Conservation (phyloP, 92 coral and sea anemone species). For the Pocillopora grandis region DNA sequence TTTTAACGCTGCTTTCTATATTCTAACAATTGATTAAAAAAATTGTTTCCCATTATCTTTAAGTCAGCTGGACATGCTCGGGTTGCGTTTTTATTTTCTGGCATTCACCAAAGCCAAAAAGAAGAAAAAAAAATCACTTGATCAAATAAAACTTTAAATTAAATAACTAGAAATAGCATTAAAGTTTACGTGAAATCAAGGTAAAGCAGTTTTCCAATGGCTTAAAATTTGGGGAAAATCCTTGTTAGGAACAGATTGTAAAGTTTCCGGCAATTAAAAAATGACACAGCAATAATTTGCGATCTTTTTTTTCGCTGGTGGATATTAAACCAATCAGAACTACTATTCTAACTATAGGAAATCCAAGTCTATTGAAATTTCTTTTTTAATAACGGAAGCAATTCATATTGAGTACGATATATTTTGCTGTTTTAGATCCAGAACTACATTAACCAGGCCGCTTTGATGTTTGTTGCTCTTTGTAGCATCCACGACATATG, state of each 20-base stretch:
- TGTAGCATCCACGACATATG: too few species aligned
- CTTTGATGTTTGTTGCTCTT: neutral
- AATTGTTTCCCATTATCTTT: too few species aligned
- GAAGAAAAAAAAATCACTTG: too few species aligned
- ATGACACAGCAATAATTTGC: constrained; percentile 28
- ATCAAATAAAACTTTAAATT: neutral
- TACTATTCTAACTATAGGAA: constrained; percentile 25
- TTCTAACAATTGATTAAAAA: too few species aligned
- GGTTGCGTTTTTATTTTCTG: too few species aligned
- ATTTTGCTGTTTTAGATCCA: constrained; percentile 14
- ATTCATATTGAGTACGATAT: neutral
- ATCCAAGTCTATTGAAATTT: constrained; percentile 7
- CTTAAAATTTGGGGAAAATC: constrained; percentile 10
- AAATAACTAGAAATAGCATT: neutral
- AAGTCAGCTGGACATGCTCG: too few species aligned
- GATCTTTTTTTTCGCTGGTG: neutral
- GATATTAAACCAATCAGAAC: constrained; percentile 16
- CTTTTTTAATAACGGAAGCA: constrained; percentile 33
- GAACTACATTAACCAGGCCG: constrained; percentile 13
- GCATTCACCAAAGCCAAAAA: too few species aligned
- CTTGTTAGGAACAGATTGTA: neutral
- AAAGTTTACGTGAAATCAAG: neutral
- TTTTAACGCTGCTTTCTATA: too few species aligned
- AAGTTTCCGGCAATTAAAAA: constrained; percentile 37
- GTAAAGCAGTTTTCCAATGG: neutral